Conservation (phyloP, 2,888 invertebrate species). For the Himalopsyche anomala region DNA sequence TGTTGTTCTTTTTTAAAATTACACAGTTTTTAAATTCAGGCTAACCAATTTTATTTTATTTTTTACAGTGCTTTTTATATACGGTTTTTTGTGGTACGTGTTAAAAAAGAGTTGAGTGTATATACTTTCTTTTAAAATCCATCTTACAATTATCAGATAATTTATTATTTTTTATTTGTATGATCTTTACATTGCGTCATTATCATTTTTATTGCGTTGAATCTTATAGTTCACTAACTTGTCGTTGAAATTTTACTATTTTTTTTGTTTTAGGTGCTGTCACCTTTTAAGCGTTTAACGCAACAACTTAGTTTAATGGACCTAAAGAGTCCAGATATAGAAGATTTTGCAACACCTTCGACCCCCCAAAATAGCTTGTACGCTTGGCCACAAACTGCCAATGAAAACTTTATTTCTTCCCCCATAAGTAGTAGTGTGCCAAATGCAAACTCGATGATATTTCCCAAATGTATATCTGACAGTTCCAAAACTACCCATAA, state of each 20-base stretch:
- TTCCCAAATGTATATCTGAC: slow-evolving; percentile 57
- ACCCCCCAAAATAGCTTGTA: slow-evolving; percentile 80
- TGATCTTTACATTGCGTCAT: no score
- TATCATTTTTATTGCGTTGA: no score
- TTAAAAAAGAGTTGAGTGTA: no score
- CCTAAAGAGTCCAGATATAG: slow-evolving; percentile 83
- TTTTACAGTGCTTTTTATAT: no score
- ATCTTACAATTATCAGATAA: no score
- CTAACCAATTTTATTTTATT: no score
- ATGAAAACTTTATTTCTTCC: slow-evolving; percentile 68
- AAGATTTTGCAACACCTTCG: slow-evolving; percentile 83
- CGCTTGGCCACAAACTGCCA: slow-evolving; percentile 79
- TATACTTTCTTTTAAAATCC: no score
- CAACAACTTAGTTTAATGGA: slow-evolving; percentile 86
- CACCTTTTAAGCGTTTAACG: slow-evolving; percentile 86
- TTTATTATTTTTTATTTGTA: no score
- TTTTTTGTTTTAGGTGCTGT: slow-evolving; percentile 75
- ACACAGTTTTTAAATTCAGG: no score
- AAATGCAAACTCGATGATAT: slow-evolving; percentile 68
- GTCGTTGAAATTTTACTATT: not conserved
- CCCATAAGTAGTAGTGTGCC: slow-evolving; percentile 69
- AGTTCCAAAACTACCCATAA: slow-evolving; percentile 68
- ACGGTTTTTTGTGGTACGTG: no score
- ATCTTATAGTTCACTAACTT: not conserved
- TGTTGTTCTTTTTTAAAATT: no score